Conservation (phyloP, 2,797 vertebrate genomes). For the Tadarida brasiliensis region DNA sequence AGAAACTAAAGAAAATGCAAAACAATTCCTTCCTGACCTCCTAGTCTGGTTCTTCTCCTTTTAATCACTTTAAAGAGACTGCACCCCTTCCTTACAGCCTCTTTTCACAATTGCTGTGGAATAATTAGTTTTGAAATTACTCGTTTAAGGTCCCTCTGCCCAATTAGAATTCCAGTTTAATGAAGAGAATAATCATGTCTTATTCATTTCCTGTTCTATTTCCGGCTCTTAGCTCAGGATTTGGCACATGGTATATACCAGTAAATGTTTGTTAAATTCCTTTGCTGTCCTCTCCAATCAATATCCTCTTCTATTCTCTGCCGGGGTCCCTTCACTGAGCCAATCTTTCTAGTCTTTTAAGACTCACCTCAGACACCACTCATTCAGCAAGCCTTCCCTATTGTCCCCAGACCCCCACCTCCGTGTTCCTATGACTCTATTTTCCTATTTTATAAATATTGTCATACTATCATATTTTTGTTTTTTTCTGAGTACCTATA, state of each 20-base stretch:
- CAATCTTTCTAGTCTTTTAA: neutral
- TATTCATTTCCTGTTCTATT: neutral
- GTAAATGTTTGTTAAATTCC: neutral
- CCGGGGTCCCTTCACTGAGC: neutral
- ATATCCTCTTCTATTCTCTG: neutral
- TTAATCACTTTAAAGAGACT: neutral
- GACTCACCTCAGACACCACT: neutral
- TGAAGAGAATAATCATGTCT: neutral
- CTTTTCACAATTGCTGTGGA: neutral
- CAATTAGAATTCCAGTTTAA: neutral
- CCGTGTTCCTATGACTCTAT: neutral
- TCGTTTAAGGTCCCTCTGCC: neutral
- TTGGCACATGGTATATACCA: neutral
- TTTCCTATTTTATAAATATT: conserved; percentile 19
- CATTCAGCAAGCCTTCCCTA: neutral
- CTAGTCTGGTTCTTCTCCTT: neutral
- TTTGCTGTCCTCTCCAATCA: neutral
- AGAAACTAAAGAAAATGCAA: neutral
- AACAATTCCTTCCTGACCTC: neutral
- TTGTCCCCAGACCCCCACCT: neutral
- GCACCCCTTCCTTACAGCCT: neutral
- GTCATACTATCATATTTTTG: neutral
- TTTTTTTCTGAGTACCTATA: neutral
- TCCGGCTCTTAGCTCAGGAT: neutral
- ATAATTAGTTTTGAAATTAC: conserved; percentile 52